A percentile compares a stretch with the other conserved stretches of the same genome.
phyloP scores from a whole-genome alignment of 1,140 invertebrate genomes.

The Lepidurus couesii region DNA sequence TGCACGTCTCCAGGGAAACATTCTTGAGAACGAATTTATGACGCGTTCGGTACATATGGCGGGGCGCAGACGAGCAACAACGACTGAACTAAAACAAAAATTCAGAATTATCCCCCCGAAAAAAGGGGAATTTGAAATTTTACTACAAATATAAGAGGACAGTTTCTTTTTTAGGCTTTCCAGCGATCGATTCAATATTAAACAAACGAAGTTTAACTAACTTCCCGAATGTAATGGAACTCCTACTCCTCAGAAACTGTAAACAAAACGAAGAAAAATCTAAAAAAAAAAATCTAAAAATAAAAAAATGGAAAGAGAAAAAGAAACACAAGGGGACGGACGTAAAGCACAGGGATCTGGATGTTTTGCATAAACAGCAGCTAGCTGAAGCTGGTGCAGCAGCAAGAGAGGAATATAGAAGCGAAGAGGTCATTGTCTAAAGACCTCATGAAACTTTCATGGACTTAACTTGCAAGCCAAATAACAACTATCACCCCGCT shows the following conservation, averaged over 20 bases:
- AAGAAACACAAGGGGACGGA: background rate
- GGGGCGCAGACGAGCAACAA: background rate
- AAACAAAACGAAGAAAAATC: too few relatives aligned
- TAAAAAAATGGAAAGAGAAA: too few relatives aligned
- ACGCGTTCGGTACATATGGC: background rate
- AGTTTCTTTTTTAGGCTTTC: too few relatives aligned
- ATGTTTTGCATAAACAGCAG: background rate
- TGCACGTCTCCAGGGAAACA: conserved; percentile 11
- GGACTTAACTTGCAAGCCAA: background rate
- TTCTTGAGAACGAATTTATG: conserved; percentile 7
- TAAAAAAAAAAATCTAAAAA: too few relatives aligned
- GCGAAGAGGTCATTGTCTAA: conserved; percentile 3
- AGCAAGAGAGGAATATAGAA: too few relatives aligned
- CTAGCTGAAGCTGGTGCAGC: background rate
- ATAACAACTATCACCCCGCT: background rate
- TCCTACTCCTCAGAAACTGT: too few relatives aligned
- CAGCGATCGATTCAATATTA: too few relatives aligned
- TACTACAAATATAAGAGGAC: too few relatives aligned
- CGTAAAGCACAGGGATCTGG: background rate
- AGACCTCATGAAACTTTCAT: conserved; percentile 9
- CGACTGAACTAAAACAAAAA: background rate
- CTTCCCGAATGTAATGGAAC: too few relatives aligned
- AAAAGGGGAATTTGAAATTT: too few relatives aligned
- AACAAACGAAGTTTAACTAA: too few relatives aligned
- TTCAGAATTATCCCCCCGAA: too few relatives aligned